phyloP scores from a whole-genome alignment of 2,113 vertebrate species.

The Paramormyrops kingsleyae region DNA sequence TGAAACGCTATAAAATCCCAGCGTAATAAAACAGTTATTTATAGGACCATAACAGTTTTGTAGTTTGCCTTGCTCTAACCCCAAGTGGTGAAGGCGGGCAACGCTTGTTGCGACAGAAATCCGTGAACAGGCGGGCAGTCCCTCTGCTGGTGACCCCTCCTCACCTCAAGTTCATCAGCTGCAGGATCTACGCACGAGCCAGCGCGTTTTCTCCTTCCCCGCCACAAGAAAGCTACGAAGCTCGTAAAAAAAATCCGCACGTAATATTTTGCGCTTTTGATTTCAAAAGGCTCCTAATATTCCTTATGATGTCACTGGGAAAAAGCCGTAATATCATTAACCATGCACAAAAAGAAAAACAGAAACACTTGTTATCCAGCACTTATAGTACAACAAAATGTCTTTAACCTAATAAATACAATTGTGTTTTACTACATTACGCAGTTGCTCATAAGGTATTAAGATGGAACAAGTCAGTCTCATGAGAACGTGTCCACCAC shows the following conservation, averaged over 20 bases:
- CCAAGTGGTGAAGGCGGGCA: constrained; percentile 49
- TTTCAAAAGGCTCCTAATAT: constrained; percentile 42
- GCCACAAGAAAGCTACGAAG: constrained; percentile 51
- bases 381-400: constrained; percentile 47
- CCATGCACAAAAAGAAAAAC: constrained; percentile 30
- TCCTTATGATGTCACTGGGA: constrained; percentile 58
- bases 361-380: constrained; percentile 45
- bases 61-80: constrained; percentile 63
- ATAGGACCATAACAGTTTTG: constrained; percentile 62
- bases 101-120: constrained; percentile 41
- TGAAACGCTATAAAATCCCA: constrained; percentile 53
- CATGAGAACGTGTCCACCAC: constrained; percentile 18
- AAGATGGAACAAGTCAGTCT: not conserved
- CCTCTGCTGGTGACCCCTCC: constrained; percentile 23
- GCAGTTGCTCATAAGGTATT: not conserved
- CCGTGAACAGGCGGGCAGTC: constrained; percentile 31
- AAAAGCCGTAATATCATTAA: constrained; percentile 57
- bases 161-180: not conserved
- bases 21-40: constrained; percentile 64
- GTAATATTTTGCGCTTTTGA: constrained; percentile 47
- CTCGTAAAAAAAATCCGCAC: constrained; percentile 45
- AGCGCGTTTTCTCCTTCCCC: constrained; percentile 36
- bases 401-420: constrained; percentile 45
- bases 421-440: not conserved
- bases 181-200: constrained; percentile 29